A percentile compares a stretch with the other conserved stretches of the same genome.
These are phyloP conservation scores for Motacilla tschutschensis DNA, from an alignment of 2,113 vertebrate genomes.

Conservation along the genomic window DNA sequence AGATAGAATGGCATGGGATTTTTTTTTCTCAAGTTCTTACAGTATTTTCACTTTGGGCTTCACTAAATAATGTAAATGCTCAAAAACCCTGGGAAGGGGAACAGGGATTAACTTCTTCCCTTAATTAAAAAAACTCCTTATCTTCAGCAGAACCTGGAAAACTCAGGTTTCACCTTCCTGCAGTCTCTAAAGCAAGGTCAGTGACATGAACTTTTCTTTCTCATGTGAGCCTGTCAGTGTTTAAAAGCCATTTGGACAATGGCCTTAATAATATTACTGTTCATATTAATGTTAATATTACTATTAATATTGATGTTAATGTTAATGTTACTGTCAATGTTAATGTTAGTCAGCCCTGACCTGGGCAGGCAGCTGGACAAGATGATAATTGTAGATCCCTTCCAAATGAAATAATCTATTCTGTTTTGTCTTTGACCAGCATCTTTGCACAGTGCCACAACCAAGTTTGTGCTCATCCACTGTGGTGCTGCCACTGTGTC, in stretches of 20 bases:
- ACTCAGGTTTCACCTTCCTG: neutral
- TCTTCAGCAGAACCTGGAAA: neutral
- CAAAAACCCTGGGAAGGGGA: neutral
- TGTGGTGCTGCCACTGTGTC: neutral
- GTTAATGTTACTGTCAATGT: neutral
- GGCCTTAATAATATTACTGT: neutral
- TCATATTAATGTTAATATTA: too few species aligned
- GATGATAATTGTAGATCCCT: rapidly evolving
- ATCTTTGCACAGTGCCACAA: neutral
- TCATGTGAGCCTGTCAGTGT: neutral
- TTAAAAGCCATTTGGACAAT: neutral
- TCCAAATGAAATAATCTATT: neutral
- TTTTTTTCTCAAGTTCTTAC: neutral
- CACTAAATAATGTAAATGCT: neutral
- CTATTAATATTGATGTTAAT: too few species aligned
- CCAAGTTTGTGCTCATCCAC: neutral
- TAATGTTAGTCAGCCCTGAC: neutral
- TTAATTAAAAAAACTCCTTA: neutral
- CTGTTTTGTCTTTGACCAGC: neutral
- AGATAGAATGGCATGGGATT: neutral
- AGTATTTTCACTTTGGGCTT: neutral
- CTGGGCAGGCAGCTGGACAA: neutral
- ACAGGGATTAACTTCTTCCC: neutral
- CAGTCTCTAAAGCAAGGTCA: neutral
- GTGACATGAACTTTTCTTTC: neutral